Percentiles rank a stretch among this genome's conserved stretches.
Evolutionary conservation across 2,888 invertebrate genomes (phyloP).

Genomic region (Matsumyia berberina): DNA sequence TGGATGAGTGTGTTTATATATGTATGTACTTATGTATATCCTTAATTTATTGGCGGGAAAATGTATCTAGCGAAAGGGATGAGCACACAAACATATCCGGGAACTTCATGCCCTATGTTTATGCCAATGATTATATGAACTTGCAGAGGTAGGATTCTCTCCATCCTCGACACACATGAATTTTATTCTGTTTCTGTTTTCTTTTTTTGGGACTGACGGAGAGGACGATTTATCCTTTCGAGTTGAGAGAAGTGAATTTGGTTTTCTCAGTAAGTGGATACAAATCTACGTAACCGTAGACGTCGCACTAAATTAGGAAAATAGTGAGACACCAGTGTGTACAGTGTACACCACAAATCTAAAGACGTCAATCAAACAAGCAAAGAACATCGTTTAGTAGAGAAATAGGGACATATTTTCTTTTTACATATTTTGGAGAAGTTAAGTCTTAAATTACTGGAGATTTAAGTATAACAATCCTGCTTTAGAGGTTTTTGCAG

Average conservation of each 20-base stretch:
- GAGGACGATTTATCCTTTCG: conserved; percentile 8
- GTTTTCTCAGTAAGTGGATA: conserved; percentile 9
- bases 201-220: background rate
- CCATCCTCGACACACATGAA: conserved; percentile 18
- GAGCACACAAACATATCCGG: conserved; percentile 10
- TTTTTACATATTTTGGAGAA: too few species aligned
- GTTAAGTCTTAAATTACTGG: too few species aligned
- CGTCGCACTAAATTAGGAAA: conserved; percentile 9
- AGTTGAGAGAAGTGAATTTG: conserved; percentile 11
- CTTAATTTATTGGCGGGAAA: too few species aligned
- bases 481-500: too few species aligned
- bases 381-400: background rate
- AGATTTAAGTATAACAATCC: background rate
- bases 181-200: conserved; percentile 4
- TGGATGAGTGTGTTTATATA: background rate
- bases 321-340: background rate
- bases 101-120: conserved; percentile 10
- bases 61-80: conserved; percentile 8
- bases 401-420: background rate
- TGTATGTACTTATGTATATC: background rate
- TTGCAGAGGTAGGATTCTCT: conserved; percentile 12
- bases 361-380: background rate
- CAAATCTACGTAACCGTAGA: background rate
- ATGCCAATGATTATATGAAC: conserved; percentile 28
- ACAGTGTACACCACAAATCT: conserved; percentile 6